Conservation (phyloP, 2,888 invertebrate genomes). For the Mythimna lalbum region DNA sequence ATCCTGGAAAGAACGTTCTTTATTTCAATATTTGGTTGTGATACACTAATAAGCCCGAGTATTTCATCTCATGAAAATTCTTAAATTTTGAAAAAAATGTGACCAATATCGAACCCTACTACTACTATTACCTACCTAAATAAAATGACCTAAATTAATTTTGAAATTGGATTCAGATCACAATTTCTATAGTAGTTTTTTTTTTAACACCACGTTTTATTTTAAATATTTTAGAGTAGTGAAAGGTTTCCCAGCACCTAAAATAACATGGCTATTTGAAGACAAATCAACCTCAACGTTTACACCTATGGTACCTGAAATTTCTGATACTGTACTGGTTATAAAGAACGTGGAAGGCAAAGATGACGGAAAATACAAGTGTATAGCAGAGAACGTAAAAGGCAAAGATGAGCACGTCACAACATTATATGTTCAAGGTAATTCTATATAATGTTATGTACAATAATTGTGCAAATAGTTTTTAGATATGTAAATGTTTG, state of each 20-base stretch:
- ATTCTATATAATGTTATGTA: background rate
- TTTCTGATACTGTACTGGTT: slow-evolving; percentile 10
- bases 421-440: slow-evolving; percentile 28
- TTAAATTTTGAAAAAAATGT: too few species aligned
- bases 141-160: too few species aligned
- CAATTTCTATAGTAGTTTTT: background rate
- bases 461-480: background rate
- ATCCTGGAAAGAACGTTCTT: background rate
- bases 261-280: slow-evolving; percentile 34
- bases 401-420: slow-evolving; percentile 27
- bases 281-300: slow-evolving; percentile 1
- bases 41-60: too few species aligned
- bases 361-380: slow-evolving; percentile 37
- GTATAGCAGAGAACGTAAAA: slow-evolving; percentile 26
- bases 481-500: background rate
- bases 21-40: too few species aligned
- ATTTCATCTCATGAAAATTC: too few species aligned
- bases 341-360: slow-evolving; percentile 1
- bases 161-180: background rate
- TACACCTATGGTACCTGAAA: background rate
- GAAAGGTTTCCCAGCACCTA: slow-evolving; percentile 37
- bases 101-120: too few species aligned
- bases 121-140: too few species aligned
- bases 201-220: background rate
- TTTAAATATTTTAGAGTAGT: slow-evolving; percentile 12